A percentile compares a stretch with the other conserved stretches of the same genome.
phyloP scores from a whole-genome alignment of 2,888 invertebrate species.

The Melinopterus prodromus region DNA sequence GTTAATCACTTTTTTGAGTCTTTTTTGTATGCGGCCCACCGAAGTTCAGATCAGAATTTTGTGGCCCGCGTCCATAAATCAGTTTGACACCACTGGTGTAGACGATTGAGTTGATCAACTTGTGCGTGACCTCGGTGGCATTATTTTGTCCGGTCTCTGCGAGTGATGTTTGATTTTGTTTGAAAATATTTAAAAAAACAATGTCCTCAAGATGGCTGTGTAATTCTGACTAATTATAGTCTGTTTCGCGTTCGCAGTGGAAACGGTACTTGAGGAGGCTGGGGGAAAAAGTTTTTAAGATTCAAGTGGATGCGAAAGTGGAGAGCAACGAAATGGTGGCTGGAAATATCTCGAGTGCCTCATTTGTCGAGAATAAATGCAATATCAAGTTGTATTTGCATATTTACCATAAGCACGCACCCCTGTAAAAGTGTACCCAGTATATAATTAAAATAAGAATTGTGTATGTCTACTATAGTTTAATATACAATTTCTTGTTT shows the following conservation, averaged over 20 bases:
- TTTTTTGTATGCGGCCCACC: no score
- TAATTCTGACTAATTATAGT: not conserved
- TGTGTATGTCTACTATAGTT: not conserved
- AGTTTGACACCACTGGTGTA: no score
- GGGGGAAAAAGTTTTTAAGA: not conserved
- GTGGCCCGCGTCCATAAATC: no score
- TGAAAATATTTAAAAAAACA: no score
- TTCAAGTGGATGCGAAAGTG: not conserved
- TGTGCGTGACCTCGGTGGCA: no score
- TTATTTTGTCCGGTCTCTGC: no score
- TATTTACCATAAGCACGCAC: not conserved
- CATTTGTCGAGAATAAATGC: not conserved
- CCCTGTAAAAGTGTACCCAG: not conserved
- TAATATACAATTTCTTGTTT: not conserved
- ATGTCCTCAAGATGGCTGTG: not conserved
- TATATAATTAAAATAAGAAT: not conserved
- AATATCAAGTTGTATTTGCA: not conserved
- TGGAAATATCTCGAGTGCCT: not conserved
- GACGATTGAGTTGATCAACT: no score
- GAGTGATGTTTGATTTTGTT: no score
- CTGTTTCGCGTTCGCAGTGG: not conserved
- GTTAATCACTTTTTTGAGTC: no score
- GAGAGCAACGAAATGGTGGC: slow-evolving; percentile 31
- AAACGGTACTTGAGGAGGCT: not conserved
- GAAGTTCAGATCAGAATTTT: no score